Base-by-base conservation (phyloP, 2,797 vertebrate species). In the Pyrocephalus nanus region DNA sequence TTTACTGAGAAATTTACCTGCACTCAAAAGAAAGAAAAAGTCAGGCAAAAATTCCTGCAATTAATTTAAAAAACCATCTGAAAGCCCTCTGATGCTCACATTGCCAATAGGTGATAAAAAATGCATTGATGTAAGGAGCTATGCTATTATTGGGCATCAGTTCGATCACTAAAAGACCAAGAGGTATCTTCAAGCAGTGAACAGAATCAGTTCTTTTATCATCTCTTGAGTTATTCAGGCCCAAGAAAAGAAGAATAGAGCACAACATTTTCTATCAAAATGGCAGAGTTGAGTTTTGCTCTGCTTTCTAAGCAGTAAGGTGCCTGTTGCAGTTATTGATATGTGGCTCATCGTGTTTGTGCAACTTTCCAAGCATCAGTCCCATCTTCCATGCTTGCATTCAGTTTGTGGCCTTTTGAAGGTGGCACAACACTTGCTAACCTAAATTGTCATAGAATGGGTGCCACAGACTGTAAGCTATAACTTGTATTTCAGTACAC, bases 91-190 rank as follows among this genome's bases (percentile, higher is more conserved):
- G 90, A 91, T 95, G 78, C 34, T 96, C 81, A 72, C 17, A 50
- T 50, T 96, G 88, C 42, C 92, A 93, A 91, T 93, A 94, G 74
- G 67, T 95, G 92, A 95, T 76, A 91, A 84, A 92, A 96, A 95
- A 96, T 73, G 61, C 85, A 89, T 96, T 93, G 77, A 72, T 88
- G 80, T 78, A 36, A 94, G 90, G 95, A 96, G 71, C 85, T 95
- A 32, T 92, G 95, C 67, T 97, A 86, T 97, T 97, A 70, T 80
- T 93, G 90, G 92, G 30, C 88, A 95, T 94, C 96, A 95, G 81
- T 96, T 94, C 97, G 93, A 95, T 96, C 89, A 77, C 86, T 95
- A 58, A 92, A 97, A 96, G 62, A 95, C 73, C 9, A 61, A 95
- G 89, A 90, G 73, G 51, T 90, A 75, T 95, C 94, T 96, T 93